Percentiles rank a stretch among this genome's conserved stretches.
These are phyloP conservation scores for Phylloscopus trochilus DNA, from an alignment of 2,113 vertebrate species.

Conservation along the genomic window DNA sequence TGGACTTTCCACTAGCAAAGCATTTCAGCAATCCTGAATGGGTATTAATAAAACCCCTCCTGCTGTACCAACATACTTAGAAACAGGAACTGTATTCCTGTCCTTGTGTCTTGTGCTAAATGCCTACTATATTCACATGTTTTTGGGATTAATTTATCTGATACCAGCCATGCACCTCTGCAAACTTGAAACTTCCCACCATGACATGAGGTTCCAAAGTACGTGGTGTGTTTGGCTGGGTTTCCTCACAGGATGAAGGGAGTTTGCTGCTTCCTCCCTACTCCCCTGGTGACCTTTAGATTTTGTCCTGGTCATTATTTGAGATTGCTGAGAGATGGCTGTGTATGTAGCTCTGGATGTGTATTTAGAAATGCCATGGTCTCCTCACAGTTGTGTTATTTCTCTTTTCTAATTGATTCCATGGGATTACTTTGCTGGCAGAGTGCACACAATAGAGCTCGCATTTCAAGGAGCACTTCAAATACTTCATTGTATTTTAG, in stretches of 20 bases:
- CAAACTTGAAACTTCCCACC: neutral
- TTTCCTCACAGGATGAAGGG: neutral
- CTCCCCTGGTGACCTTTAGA: neutral
- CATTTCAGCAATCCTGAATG: neutral
- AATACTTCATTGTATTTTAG: neutral
- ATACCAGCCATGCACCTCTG: neutral
- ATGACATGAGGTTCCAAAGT: neutral
- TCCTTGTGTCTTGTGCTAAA: neutral
- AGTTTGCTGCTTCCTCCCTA: neutral
- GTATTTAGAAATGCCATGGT: neutral
- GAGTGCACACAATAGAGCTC: neutral
- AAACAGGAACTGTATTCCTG: neutral
- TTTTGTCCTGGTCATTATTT: neutral
- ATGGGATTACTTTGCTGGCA: neutral
- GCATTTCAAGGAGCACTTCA: neutral
- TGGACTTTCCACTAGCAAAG: neutral
- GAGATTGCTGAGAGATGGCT: neutral
- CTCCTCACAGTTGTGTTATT: neutral
- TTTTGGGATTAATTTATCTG: neutral
- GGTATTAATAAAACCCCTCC: neutral
- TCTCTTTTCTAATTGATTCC: neutral
- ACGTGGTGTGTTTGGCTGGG: neutral
- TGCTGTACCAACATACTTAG: neutral
- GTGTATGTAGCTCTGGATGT: neutral
- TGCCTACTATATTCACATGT: neutral